phyloP scores from a whole-genome alignment of 1,140 invertebrate genomes.

The Panagrolaimus sp. region DNA sequence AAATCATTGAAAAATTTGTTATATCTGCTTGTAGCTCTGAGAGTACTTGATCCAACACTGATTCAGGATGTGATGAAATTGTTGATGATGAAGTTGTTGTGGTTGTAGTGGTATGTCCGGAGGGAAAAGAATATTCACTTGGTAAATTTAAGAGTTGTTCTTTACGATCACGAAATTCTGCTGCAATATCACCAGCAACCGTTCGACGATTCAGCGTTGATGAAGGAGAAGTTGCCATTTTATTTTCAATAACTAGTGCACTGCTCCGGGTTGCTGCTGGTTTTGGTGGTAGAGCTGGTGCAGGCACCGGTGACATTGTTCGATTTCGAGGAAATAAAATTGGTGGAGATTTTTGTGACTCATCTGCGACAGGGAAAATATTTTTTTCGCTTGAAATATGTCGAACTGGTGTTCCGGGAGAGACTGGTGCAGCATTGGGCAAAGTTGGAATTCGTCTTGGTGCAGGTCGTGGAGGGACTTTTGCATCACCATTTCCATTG shows the following conservation, averaged over 20 bases:
- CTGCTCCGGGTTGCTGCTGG: conserved; percentile 13
- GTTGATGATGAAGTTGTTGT: conserved; percentile 15
- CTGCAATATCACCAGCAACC: background rate
- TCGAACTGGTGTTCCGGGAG: background rate
- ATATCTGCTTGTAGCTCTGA: conserved; percentile 41
- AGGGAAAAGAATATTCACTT: background rate
- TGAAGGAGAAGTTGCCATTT: background rate
- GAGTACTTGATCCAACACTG: conserved; percentile 34
- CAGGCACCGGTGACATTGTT: background rate
- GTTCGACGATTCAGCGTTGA: background rate
- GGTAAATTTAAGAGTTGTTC: background rate
- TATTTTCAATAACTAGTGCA: background rate
- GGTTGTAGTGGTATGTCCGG: conserved; percentile 5
- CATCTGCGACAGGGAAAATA: background rate
- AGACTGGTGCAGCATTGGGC: background rate
- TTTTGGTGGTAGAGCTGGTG: conserved; percentile 34
- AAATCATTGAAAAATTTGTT: conserved; percentile 49
- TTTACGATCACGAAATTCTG: background rate
- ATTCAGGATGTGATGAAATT: conserved; percentile 11
- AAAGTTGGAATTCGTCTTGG: conserved; percentile 15
- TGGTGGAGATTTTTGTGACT: conserved; percentile 14
- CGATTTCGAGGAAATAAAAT: conserved; percentile 9
- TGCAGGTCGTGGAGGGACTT: background rate
- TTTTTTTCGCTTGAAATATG: conserved; percentile 11
- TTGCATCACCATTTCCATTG: background rate